Percentiles rank a stretch among this genome's conserved stretches.
Evolutionary conservation across 2,797 vertebrate species (phyloP).

Genomic region (Clangula hyemalis): DNA sequence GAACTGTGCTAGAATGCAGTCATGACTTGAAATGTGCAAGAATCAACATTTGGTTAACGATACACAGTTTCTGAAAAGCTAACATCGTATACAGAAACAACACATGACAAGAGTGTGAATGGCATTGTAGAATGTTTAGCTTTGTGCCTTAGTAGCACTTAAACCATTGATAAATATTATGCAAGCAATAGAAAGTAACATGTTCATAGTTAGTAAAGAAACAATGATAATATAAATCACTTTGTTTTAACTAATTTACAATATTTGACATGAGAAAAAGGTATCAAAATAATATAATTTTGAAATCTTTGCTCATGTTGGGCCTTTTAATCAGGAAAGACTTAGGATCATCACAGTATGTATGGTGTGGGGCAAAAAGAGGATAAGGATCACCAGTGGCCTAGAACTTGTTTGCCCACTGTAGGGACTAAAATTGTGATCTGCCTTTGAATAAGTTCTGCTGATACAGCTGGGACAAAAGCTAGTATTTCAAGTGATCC

Average conservation of each 20-base stretch:
- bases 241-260: neutral
- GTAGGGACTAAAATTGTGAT: neutral
- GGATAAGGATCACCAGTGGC: neutral
- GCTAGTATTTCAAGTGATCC: neutral
- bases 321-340: neutral
- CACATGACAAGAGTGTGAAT: neutral
- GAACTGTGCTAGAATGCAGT: neutral
- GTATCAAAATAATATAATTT: neutral
- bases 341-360: neutral
- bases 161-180: neutral
- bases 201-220: neutral
- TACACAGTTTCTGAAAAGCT: neutral
- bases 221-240: neutral
- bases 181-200: neutral
- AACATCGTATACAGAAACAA: neutral
- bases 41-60: neutral
- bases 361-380: neutral
- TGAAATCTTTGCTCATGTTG: neutral
- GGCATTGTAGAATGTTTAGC: neutral
- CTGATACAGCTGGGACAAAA: neutral
- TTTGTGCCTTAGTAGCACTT: neutral
- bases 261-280: neutral
- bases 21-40: neutral
- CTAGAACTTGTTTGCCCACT: neutral
- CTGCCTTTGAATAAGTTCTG: neutral